A percentile compares a stretch with the other conserved stretches of the same genome.
Evolutionary conservation across 2,113 vertebrate species (phyloP).

Genomic region (Jacana jacana): DNA sequence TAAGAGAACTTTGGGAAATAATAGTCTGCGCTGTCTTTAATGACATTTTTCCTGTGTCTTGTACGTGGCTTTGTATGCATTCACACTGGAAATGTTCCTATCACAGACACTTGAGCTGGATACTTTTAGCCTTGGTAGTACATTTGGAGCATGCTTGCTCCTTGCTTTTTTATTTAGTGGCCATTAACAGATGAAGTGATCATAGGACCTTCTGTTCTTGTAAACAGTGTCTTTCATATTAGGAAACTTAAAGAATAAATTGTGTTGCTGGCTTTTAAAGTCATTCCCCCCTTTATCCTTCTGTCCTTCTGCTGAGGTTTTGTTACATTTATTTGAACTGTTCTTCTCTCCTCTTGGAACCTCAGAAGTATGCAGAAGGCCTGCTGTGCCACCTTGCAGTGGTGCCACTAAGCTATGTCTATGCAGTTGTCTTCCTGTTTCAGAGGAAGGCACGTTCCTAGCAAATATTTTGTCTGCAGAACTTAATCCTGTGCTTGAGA

Average conservation of each 20-base stretch:
- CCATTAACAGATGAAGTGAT: background rate
- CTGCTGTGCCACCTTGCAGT: background rate
- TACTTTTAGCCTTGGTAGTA: background rate
- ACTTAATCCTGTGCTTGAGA: background rate
- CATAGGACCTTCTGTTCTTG: background rate
- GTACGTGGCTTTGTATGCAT: background rate
- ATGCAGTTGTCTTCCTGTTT: background rate
- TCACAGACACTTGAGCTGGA: background rate
- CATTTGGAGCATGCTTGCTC: background rate
- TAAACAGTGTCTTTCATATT: background rate
- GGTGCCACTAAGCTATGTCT: background rate
- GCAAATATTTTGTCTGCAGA: background rate
- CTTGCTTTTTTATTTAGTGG: background rate
- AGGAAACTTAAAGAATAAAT: background rate
- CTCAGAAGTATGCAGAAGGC: background rate
- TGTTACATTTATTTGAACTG: background rate
- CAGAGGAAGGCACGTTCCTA: background rate
- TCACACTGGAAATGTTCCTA: background rate
- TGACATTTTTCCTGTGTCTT: background rate
- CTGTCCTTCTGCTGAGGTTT: background rate
- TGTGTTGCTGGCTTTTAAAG: background rate
- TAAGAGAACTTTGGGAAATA: background rate
- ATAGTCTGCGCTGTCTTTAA: background rate
- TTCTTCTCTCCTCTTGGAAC: background rate
- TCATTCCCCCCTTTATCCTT: background rate